Percentiles rank a stretch among this genome's conserved stretches.
These are phyloP conservation scores for Cryptocheilus praepositus DNA, from an alignment of 2,888 invertebrate species.

Conservation along the genomic window DNA sequence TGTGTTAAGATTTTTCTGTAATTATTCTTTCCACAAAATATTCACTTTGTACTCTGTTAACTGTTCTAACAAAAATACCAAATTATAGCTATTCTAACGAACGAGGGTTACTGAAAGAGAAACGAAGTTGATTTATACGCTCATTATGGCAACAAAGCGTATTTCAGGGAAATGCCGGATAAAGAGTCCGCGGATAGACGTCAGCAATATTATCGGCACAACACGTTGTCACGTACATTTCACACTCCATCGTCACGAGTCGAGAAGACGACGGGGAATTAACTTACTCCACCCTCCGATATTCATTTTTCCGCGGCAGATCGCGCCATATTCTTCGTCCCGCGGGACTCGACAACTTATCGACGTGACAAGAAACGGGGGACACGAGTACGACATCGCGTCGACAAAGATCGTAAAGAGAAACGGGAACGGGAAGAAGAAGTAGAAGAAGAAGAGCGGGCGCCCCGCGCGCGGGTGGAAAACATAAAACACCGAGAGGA, in stretches of 20 bases:
- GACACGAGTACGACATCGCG: too few species aligned
- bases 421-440: too few species aligned
- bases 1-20: too few species aligned
- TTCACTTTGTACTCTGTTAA: too few species aligned
- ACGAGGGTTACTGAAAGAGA: neutral
- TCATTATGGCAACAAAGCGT: too few species aligned
- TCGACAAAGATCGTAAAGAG: too few species aligned
- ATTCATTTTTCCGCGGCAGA: slow-evolving; percentile 6
- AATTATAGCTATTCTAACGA: neutral
- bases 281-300: neutral
- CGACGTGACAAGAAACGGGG: slow-evolving; percentile 3
- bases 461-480: neutral
- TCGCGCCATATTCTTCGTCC: neutral
- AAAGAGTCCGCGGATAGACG: too few species aligned
- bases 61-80: too few species aligned
- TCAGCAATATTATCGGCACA: too few species aligned
- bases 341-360: slow-evolving; percentile 4
- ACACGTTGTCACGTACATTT: neutral
- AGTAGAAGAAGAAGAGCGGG: too few species aligned
- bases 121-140: neutral
- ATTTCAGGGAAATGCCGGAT: too few species aligned
- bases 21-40: too few species aligned
- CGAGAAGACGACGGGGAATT: neutral
- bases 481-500: neutral
- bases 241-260: slow-evolving; percentile 31